phyloP scores from a whole-genome alignment of 2,888 invertebrate species.

The Pardosa pseudoannulata region DNA sequence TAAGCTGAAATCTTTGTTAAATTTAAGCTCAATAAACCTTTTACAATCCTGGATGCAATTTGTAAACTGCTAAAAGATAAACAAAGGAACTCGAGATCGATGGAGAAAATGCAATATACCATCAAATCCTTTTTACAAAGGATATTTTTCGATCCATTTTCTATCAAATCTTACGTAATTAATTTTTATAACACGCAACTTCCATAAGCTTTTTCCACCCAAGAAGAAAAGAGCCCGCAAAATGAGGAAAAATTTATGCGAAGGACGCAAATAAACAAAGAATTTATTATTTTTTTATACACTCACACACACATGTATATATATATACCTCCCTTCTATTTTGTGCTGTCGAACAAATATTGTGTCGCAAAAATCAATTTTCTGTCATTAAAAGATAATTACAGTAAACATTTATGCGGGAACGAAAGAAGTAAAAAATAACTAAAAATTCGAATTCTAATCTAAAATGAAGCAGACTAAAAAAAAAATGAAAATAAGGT shows the following conservation, averaged over 20 bases:
- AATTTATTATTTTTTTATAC: too few species aligned
- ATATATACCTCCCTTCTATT: too few species aligned
- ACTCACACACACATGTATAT: too few species aligned
- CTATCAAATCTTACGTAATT: conserved; percentile 45
- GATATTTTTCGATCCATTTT: background rate
- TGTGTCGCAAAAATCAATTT: conserved; percentile 55
- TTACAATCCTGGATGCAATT: background rate
- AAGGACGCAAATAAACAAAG: background rate
- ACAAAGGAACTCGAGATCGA: background rate
- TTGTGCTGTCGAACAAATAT: conserved; percentile 35
- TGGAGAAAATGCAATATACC: background rate
- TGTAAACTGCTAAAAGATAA: conserved; percentile 6
- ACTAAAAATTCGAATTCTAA: conserved; percentile 53
- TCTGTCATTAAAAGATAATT: conserved; percentile 72
- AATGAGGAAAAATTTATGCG: background rate
- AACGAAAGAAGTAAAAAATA: conserved; percentile 23
- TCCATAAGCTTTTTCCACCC: background rate
- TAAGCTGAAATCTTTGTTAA: too few species aligned
- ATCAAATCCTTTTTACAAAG: background rate
- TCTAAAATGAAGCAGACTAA: conserved; percentile 36
- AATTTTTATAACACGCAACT: conserved; percentile 25
- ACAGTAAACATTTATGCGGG: conserved; percentile 59
- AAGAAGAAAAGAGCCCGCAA: background rate
- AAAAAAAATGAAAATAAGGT: conserved; percentile 26
- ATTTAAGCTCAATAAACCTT: background rate